Conservation (phyloP, 1,140 invertebrate species). For the Bombyx mori region DNA sequence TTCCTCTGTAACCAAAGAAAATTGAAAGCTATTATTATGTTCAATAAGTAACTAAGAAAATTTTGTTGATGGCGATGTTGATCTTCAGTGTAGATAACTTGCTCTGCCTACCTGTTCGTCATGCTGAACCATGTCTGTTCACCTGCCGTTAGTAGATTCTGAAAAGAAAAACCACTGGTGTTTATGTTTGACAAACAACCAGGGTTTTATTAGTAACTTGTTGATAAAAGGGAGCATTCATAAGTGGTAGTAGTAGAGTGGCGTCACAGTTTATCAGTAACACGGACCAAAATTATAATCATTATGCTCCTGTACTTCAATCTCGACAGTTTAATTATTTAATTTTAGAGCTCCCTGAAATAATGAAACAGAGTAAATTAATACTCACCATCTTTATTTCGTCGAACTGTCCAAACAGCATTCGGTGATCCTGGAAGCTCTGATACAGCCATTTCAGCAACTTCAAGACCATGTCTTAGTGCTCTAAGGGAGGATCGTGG, state of each 20-base stretch:
- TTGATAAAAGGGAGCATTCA: conserved; percentile 66
- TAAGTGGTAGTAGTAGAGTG: conserved; percentile 52
- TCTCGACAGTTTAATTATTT: conserved; percentile 2
- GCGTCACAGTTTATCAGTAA: conserved; percentile 65
- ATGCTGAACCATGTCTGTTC: conserved; percentile 48
- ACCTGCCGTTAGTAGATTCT: conserved; percentile 62
- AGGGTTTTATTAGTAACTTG: conserved; percentile 73
- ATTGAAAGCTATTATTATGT: conserved; percentile 35
- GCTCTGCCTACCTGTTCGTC: conserved; percentile 59
- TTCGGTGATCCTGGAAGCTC: conserved; percentile 99
- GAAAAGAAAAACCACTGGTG: conserved; percentile 74
- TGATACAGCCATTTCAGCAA: conserved; percentile 99
- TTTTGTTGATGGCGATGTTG: conserved; percentile 22
- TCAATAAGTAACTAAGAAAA: conserved; percentile 14
- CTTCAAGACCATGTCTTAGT: conserved; percentile 96
- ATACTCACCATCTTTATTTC: conserved; percentile 91
- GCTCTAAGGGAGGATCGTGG: conserved; percentile 94
- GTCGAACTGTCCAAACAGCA: conserved; percentile 99
- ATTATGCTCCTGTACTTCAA: conserved; percentile 41
- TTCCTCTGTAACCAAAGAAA: conserved; percentile 88
- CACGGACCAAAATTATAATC: conserved; percentile 67
- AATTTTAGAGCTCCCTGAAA: neutral
- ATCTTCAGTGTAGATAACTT: conserved; percentile 36
- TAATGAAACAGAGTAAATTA: neutral
- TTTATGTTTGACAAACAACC: conserved; percentile 72